A percentile compares a stretch with the other conserved stretches of the same genome.
Evolutionary conservation across 2,113 vertebrate genomes (phyloP).

Genomic region (Nyctibius bracteatus): DNA sequence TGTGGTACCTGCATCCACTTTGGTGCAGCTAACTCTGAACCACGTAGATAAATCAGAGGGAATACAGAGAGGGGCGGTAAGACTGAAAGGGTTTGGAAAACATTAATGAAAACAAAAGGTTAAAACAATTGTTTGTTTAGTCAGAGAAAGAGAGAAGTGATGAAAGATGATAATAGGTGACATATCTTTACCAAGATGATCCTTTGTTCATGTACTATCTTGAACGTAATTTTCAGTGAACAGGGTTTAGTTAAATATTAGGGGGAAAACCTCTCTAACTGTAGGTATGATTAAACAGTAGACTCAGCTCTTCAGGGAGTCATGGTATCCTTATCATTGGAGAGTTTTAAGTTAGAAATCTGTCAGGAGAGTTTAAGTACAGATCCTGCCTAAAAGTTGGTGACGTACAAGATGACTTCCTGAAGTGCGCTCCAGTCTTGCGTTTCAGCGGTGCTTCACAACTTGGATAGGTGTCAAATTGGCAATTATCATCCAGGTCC

Average conservation of each 20-base stretch:
- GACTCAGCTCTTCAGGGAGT: neutral
- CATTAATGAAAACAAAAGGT: neutral
- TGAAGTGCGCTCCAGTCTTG: neutral
- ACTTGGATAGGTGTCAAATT: neutral
- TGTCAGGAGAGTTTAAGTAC: neutral
- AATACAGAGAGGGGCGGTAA: neutral
- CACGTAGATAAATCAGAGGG: neutral
- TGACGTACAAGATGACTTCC: neutral
- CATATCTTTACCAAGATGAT: neutral
- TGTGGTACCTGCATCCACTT: neutral
- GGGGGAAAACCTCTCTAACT: neutral
- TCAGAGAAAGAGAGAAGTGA: neutral
- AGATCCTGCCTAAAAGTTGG: neutral
- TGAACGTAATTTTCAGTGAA: rapidly evolving
- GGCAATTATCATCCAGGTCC: neutral
- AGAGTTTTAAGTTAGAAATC: neutral
- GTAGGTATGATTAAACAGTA: neutral
- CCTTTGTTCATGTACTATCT: neutral
- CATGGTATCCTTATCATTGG: neutral
- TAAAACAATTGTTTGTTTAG: neutral
- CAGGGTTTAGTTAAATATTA: neutral
- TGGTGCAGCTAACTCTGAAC: neutral
- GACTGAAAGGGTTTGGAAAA: neutral
- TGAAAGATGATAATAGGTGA: neutral
- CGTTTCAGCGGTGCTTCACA: rapidly evolving